A percentile compares a stretch with the other conserved stretches of the same genome.
These are phyloP conservation scores for Petrolisthes cinctipes DNA, from an alignment of 2,888 invertebrate species.

Conservation along the genomic window DNA sequence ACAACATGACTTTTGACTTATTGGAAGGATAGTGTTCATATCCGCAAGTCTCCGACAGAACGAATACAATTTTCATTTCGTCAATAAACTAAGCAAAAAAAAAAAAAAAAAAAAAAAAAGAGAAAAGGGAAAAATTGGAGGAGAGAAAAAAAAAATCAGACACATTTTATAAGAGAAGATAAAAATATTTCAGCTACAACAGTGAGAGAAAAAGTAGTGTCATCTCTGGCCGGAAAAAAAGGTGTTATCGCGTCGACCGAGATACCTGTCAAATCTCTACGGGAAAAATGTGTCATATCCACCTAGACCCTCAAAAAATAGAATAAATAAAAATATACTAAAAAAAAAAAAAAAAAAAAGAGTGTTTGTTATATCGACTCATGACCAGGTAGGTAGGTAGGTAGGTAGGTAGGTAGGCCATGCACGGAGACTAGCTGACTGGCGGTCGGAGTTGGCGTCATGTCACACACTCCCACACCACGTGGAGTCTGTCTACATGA, in stretches of 20 bases:
- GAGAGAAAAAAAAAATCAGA: neutral
- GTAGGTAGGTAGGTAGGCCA: neutral
- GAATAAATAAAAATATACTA: constrained; percentile 1
- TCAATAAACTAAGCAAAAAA: neutral
- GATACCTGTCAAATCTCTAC: neutral
- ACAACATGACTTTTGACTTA: neutral
- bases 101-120: neutral
- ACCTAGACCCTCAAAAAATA: neutral
- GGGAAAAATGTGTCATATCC: neutral
- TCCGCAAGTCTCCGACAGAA: neutral
- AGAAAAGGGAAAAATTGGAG: neutral
- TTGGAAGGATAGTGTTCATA: neutral
- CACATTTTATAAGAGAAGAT: neutral
- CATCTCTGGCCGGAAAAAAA: neutral
- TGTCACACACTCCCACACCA: no score
- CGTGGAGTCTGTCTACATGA: no score
- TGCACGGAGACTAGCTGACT: no score
- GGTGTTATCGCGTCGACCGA: neutral
- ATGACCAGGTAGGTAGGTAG: neutral
- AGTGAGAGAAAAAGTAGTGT: neutral
- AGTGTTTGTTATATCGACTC: neutral
- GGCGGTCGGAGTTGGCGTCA: no score
- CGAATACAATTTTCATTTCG: neutral
- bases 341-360: neutral
- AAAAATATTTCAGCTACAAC: neutral